These are phyloP conservation scores for Otus sunia DNA, from an alignment of 2,113 vertebrate genomes.

Conservation along the genomic window DNA sequence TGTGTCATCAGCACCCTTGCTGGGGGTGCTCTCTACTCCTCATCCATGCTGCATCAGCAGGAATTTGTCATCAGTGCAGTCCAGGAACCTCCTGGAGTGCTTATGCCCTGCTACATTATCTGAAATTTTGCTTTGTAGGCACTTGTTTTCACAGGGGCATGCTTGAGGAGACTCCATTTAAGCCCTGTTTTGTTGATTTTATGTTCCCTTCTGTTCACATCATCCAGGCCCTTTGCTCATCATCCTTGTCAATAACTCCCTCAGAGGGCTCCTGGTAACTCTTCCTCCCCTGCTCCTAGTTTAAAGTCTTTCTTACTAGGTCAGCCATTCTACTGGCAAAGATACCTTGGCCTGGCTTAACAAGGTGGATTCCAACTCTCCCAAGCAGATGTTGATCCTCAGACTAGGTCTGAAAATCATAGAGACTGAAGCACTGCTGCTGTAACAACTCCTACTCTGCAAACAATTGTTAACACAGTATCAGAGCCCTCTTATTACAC, in stretches of 20 bases:
- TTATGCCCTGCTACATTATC: fast-evolving
- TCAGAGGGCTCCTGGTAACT: neutral
- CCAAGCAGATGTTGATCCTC: neutral
- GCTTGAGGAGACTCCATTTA: neutral
- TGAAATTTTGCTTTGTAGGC: neutral
- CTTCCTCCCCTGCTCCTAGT: neutral
- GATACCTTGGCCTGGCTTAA: neutral
- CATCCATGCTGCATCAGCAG: neutral
- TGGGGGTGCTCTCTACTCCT: fast-evolving
- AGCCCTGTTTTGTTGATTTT: neutral
- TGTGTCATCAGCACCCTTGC: neutral
- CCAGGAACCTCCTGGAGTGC: neutral
- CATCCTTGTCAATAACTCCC: no score
- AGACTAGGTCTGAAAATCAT: neutral
- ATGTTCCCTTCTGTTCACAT: neutral
- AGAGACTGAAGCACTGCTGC: neutral
- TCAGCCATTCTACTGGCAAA: neutral
- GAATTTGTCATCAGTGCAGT: neutral
- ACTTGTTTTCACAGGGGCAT: fast-evolving
- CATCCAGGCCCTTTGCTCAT: neutral
- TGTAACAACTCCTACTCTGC: neutral
- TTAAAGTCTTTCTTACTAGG: neutral
- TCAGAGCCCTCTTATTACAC: neutral
- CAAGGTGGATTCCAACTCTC: neutral
- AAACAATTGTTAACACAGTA: neutral